These are phyloP conservation scores for Kradibia gibbosae DNA, from an alignment of 1,140 invertebrate species.

Conservation along the genomic window DNA sequence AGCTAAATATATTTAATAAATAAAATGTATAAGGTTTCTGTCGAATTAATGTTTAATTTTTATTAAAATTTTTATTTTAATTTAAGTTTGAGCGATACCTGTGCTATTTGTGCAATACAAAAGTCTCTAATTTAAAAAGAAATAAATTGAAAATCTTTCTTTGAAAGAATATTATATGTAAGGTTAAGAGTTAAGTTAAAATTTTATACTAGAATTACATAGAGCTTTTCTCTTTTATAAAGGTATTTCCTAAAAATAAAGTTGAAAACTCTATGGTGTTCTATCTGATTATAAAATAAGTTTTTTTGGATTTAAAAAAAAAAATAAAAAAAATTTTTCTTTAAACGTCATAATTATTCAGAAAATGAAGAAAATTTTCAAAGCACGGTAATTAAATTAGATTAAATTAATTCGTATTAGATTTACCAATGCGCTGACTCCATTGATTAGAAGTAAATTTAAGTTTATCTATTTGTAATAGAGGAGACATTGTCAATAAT, in stretches of 20 bases:
- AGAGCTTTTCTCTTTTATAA: constrained; percentile 15
- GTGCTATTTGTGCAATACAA: no score
- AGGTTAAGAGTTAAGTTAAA: background rate
- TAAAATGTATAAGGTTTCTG: no score
- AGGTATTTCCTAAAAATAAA: background rate
- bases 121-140: background rate
- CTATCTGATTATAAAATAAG: background rate
- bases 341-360: background rate
- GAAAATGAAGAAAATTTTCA: background rate
- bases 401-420: background rate
- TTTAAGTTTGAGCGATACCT: no score
- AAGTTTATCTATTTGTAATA: no score
- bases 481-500: no score
- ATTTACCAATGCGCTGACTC: background rate
- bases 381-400: background rate
- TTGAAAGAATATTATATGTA: background rate
- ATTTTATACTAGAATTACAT: background rate
- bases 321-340: background rate
- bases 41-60: no score
- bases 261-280: background rate
- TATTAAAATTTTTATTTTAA: no score
- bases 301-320: background rate
- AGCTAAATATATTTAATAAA: no score
- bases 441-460: no score
- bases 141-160: background rate